These are phyloP conservation scores for Mesorhabditis spiculigera DNA, from an alignment of 2,888 invertebrate genomes.

Conservation along the genomic window DNA sequence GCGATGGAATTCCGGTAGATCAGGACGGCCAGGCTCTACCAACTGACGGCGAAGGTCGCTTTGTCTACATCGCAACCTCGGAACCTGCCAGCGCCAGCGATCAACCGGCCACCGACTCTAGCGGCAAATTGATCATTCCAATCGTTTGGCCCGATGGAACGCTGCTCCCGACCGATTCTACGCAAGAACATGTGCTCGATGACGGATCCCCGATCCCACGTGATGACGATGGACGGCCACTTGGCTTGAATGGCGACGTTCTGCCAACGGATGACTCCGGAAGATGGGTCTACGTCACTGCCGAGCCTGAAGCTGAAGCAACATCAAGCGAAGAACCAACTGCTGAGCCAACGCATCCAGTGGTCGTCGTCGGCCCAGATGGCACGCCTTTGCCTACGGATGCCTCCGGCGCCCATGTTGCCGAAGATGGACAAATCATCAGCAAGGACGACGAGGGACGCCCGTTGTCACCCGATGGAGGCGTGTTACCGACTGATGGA, in stretches of 20 bases:
- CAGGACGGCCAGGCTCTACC: conserved; percentile 29
- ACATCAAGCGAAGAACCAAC: no score
- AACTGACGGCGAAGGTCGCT: conserved; percentile 20
- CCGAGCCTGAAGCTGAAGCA: no score
- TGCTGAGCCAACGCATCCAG: no score
- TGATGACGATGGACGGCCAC: conserved; percentile 27
- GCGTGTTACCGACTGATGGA: conserved; percentile 29
- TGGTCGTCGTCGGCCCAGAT: conserved; percentile 13
- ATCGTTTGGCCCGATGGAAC: conserved; percentile 25
- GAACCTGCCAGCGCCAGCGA: background rate
- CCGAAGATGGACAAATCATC: conserved; percentile 28
- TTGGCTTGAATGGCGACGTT: conserved; percentile 20
- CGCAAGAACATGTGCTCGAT: conserved; percentile 20
- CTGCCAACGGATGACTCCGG: conserved; percentile 21
- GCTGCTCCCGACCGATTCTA: conserved; percentile 19
- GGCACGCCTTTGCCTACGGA: conserved; percentile 20
- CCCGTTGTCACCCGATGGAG: conserved; percentile 35
- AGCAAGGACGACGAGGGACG: conserved; percentile 18
- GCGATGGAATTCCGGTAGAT: conserved; percentile 30
- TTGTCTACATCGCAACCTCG: conserved; percentile 16
- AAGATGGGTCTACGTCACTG: conserved; percentile 18
- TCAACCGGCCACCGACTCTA: background rate
- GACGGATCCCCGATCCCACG: conserved; percentile 22
- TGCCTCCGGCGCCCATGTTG: conserved; percentile 18
- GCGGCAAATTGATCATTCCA: conserved; percentile 3